These are phyloP conservation scores for Pyrgus malvae DNA, from an alignment of 2,888 invertebrate species.

Conservation along the genomic window DNA sequence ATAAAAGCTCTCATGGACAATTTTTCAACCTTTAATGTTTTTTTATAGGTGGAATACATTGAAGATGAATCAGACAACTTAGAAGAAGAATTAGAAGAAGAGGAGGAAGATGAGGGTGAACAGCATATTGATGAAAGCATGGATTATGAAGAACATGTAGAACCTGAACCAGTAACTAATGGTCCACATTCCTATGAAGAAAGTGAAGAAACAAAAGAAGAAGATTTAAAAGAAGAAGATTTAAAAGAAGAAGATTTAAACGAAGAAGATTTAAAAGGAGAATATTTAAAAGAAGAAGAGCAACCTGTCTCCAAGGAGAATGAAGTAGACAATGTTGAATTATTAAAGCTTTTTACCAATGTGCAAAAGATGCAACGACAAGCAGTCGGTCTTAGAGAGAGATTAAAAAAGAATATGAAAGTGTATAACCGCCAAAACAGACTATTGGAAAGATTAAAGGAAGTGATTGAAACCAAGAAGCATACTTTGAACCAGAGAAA, in stretches of 20 bases:
- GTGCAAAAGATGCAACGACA: slow-evolving; percentile 69
- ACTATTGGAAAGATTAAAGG: slow-evolving; percentile 55
- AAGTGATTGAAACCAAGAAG: slow-evolving; percentile 64
- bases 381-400: slow-evolving; percentile 58
- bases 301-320: no score
- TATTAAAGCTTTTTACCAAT: slow-evolving; percentile 66
- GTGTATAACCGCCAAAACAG: slow-evolving; percentile 62
- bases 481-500: slow-evolving; percentile 62
- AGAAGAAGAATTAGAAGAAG: slow-evolving; percentile 39
- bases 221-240: neutral
- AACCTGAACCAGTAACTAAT: slow-evolving; percentile 1
- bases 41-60: slow-evolving; percentile 71
- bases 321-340: slow-evolving; percentile 47
- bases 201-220: neutral
- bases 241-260: neutral
- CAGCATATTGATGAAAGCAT: slow-evolving; percentile 23
- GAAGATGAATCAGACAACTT: slow-evolving; percentile 67
- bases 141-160: slow-evolving; percentile 16
- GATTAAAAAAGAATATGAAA: slow-evolving; percentile 62
- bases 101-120: slow-evolving; percentile 31
- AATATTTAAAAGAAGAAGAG: neutral
- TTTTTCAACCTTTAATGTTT: no score
- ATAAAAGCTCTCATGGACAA: no score
- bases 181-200: slow-evolving; percentile 18
- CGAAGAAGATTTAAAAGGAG: neutral